phyloP scores from a whole-genome alignment of 2,888 invertebrate species.

The Cephus rjabovi region DNA sequence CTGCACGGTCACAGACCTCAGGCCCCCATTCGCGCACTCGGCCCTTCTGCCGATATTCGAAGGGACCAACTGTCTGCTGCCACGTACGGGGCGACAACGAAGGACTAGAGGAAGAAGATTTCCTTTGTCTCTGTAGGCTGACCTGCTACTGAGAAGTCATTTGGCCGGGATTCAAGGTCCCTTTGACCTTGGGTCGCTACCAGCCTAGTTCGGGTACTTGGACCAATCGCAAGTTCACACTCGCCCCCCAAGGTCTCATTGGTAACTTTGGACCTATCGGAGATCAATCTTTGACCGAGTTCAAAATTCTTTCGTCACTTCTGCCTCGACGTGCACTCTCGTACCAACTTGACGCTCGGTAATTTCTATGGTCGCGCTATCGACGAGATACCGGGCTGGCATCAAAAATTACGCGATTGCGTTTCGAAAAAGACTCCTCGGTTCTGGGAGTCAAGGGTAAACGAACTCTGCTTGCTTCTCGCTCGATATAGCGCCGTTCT shows the following conservation, averaged over 20 bases:
- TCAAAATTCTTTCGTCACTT: too few species aligned
- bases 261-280: too few species aligned
- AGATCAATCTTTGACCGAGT: too few species aligned
- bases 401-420: conserved; percentile 43
- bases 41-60: background rate
- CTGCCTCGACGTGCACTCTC: background rate
- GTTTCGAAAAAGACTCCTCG: conserved; percentile 36
- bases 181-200: too few species aligned
- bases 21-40: conserved; percentile 31
- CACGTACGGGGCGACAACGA: background rate
- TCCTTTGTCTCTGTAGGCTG: background rate
- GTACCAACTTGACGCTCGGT: background rate
- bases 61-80: background rate
- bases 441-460: conserved; percentile 44
- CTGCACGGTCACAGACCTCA: conserved; percentile 62
- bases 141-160: too few species aligned
- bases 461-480: conserved; percentile 40
- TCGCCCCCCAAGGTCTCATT: conserved; percentile 20
- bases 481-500: background rate
- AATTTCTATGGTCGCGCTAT: background rate
- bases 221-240: background rate
- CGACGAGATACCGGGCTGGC: conserved; percentile 15
- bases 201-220: too few species aligned
- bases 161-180: too few species aligned
- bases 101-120: background rate